Percentiles rank a stretch among this genome's conserved stretches.
These are phyloP conservation scores for Neolamprologus modestus DNA, from an alignment of 2,113 vertebrate genomes.

Conservation along the genomic window DNA sequence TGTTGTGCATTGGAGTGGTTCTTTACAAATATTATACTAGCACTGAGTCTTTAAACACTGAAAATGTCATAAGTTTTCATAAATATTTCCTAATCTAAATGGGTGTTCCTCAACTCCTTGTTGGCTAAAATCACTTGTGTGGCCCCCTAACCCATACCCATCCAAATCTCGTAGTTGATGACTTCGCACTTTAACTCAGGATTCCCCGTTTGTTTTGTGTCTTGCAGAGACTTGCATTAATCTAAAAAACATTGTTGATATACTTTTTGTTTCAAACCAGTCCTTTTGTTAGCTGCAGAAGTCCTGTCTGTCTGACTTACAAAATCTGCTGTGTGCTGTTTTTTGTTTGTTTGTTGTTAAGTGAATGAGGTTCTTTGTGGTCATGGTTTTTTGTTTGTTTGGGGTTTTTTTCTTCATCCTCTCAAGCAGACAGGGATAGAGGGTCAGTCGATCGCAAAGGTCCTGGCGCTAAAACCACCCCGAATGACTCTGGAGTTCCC, in stretches of 20 bases:
- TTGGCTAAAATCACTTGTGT: neutral
- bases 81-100: neutral
- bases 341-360: neutral
- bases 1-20: neutral
- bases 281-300: constrained; percentile 8
- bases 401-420: neutral
- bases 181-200: neutral
- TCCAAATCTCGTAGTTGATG: neutral
- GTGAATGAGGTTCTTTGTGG: neutral
- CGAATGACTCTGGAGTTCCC: neutral
- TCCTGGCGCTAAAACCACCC: neutral
- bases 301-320: neutral
- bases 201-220: neutral
- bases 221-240: neutral
- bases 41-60: neutral
- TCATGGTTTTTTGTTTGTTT: neutral
- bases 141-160: neutral
- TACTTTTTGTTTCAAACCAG: constrained; percentile 42
- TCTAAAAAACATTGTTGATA: neutral
- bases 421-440: constrained; percentile 50
- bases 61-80: neutral
- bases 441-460: constrained; percentile 39
- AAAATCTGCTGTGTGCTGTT: neutral
- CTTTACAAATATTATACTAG: neutral
- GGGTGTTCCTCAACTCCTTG: neutral